Percentiles rank a stretch among this genome's conserved stretches.
phyloP scores from a whole-genome alignment of 2,797 vertebrate genomes.

The Synaphobranchus kaupii region DNA sequence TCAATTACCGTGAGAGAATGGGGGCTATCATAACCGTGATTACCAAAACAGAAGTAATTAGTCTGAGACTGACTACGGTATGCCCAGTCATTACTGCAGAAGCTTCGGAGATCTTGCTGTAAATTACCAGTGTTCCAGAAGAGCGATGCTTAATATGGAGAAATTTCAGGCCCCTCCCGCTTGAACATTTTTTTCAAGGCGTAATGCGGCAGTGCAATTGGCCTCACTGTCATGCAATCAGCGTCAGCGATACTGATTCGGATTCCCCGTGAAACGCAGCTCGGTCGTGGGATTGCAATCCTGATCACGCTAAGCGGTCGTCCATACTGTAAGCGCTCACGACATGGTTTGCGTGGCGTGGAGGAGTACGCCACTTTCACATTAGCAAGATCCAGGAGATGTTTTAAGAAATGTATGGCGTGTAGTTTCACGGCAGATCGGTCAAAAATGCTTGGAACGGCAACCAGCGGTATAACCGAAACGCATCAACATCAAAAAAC shows the following conservation, averaged over 20 bases:
- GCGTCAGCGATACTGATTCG: background rate
- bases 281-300: background rate
- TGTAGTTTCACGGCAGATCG: background rate
- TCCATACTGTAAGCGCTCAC: background rate
- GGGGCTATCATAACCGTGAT: slow-evolving; percentile 31
- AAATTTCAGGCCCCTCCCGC: slow-evolving; percentile 3
- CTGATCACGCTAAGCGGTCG: background rate
- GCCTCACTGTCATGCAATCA: background rate
- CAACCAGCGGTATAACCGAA: background rate
- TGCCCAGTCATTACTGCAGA: slow-evolving; percentile 30
- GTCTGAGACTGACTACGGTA: slow-evolving; percentile 27
- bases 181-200: slow-evolving; percentile 5
- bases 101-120: slow-evolving; percentile 25
- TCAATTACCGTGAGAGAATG: slow-evolving; percentile 28
- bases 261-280: background rate
- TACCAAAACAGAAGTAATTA: slow-evolving; percentile 40
- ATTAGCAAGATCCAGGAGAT: background rate
- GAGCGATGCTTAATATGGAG: slow-evolving; percentile 10
- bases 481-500: background rate
- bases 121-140: slow-evolving; percentile 27
- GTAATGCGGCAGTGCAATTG: background rate
- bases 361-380: background rate
- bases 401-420: background rate
- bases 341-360: background rate
- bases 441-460: background rate